These are phyloP conservation scores for Lampris megalopsis DNA, from an alignment of 2,113 vertebrate species.

Conservation along the genomic window DNA sequence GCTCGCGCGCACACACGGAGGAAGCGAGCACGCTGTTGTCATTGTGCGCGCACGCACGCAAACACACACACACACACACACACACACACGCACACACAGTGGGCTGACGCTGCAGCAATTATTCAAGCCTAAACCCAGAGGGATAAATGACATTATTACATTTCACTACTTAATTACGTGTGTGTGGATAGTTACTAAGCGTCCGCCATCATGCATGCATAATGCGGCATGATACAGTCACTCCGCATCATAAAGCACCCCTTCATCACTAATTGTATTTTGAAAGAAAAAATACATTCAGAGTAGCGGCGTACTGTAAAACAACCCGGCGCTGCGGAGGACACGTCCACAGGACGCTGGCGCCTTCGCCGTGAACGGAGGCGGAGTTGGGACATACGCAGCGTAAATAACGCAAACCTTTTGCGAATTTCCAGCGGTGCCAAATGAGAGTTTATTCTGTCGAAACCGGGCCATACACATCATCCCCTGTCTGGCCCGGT, in stretches of 20 bases:
- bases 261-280: slow-evolving; percentile 52
- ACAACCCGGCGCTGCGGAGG: background rate
- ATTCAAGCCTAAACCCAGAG: slow-evolving; percentile 75
- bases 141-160: slow-evolving; percentile 77
- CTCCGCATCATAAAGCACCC: slow-evolving; percentile 60
- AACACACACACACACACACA: background rate
- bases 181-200: slow-evolving; percentile 74
- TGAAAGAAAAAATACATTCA: slow-evolving; percentile 37
- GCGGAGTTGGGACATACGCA: slow-evolving; percentile 7
- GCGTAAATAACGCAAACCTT: slow-evolving; percentile 38
- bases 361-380: slow-evolving; percentile 16
- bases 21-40: no score
- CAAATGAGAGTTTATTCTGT: slow-evolving; percentile 60
- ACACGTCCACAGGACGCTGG: slow-evolving; percentile 9
- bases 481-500: slow-evolving; percentile 37
- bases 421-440: slow-evolving; percentile 46
- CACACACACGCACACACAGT: slow-evolving; percentile 54
- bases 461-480: slow-evolving; percentile 27
- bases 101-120: slow-evolving; percentile 78
- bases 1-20: slow-evolving; percentile 46
- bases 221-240: slow-evolving; percentile 61
- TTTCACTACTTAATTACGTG: slow-evolving; percentile 77
- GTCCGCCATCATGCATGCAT: slow-evolving; percentile 67
- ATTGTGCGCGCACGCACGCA: background rate
- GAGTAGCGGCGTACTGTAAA: slow-evolving; percentile 6